Evolutionary conservation across 1,140 invertebrate species (phyloP).

Genomic region (Planococcus citri): DNA sequence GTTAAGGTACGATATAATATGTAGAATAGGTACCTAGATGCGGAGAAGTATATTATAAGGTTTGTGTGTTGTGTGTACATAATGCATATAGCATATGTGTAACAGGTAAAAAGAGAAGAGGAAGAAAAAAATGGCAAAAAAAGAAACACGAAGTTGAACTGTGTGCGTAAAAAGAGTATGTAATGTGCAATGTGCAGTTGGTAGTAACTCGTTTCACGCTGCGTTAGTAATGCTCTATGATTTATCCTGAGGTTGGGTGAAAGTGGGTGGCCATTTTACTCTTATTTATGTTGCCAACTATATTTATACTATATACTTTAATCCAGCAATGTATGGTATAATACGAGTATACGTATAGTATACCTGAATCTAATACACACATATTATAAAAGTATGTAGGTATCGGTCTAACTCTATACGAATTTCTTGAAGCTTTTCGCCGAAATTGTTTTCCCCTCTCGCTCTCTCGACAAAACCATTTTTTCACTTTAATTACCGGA

Average conservation of each 20-base stretch:
- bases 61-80: too few relatives aligned
- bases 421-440: too few relatives aligned
- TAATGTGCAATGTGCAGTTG: constrained; percentile 18
- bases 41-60: too few relatives aligned
- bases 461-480: too few relatives aligned
- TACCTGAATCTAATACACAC: too few relatives aligned
- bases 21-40: neutral
- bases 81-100: neutral
- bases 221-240: constrained; percentile 15
- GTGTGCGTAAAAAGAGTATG: constrained; percentile 10
- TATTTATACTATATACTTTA: too few relatives aligned
- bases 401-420: too few relatives aligned
- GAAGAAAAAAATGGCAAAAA: neutral
- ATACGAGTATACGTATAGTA: too few relatives aligned
- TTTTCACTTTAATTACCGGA: too few relatives aligned
- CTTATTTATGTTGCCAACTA: neutral
- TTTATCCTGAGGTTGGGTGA: constrained; percentile 15
- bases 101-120: constrained; percentile 11
- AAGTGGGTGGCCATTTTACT: constrained; percentile 19
- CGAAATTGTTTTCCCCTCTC: too few relatives aligned
- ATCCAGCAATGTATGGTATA: too few relatives aligned
- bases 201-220: constrained; percentile 8
- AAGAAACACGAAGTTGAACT: constrained; percentile 14
- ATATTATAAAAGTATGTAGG: too few relatives aligned
- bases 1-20: neutral